Evolutionary conservation across 2,113 vertebrate species (phyloP), one percentile per base, ranked within the genome.

Genomic region (Nothocercus julius): DNA sequence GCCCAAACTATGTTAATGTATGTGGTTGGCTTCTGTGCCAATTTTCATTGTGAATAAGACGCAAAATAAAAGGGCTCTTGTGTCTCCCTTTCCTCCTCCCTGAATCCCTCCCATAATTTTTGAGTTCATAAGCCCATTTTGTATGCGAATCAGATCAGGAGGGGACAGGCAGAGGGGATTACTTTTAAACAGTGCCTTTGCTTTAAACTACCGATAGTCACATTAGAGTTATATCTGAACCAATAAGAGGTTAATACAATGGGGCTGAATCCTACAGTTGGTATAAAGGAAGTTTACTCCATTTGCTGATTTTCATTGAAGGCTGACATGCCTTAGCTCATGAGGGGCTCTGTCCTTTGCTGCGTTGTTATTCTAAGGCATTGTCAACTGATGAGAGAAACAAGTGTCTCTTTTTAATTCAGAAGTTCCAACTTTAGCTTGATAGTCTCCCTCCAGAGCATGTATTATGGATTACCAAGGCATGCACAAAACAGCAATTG

Each of bases 1-100:
- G 95, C 94, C 95, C 96, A 87, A 97, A 96, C 97, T 98, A 97
- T 97, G 97, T 97, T 97, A 98, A 98, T 97, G 96, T 97, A 97
- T 98, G 97, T 98, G 97, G 97, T 97, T 96, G 97, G 89, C 96
- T 97, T 95, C 96, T 90, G 96, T 97, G 97, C 97, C 97, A 97
- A 96, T 96, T 98, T 97, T 98, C 97, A 98, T 97, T 98, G 97
- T 98, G 97, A 98, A 97, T 95, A 95, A 97, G 96, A 97, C 49
- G 94, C 81, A 96, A 98, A 98, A 98, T 97, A 98, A 98, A 98
- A 97, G 94, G 56, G 92, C 96, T 97, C 97, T 97, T 98, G 97
- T 98, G 96, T 98, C 95, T 96, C 77, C 77, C 82, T 92, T 93
- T 96, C 62, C 85, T 92, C 95, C 96, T 95, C 88, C 94, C 95